Evolutionary conservation across 2,888 invertebrate species (phyloP), one percentile per base, ranked within the genome.

Genomic region (Eupeodes luniger): DNA sequence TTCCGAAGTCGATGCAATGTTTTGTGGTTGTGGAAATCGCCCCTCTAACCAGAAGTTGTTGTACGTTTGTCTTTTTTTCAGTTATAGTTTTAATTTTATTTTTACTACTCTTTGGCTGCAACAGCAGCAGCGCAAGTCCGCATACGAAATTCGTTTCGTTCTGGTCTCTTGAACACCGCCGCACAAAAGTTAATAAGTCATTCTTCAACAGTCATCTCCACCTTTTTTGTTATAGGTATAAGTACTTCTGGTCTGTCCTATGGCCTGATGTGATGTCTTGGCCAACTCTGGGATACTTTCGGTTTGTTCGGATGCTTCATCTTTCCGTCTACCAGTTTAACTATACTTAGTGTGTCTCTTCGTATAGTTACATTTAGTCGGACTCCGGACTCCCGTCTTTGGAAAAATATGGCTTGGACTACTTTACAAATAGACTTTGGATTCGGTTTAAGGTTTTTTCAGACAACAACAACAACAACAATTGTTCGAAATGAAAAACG

Each of bases 171-270:
- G 90, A 77, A 59, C 89, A 90, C 90, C 90, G 89, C 90, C 87
- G 88, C 88, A 90, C 84, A 90, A 90, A 72, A 90, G 90, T 90
- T 90, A 90, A 90, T 90, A 90, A 90, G 90, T 90, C 90, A 90
- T 90, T 89, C 90, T 89, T 89, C 89, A 88, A 88, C 88, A 88
- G 85, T 88, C 88, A 85, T 88, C 84, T 88, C 88, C 88, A 88
- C 88, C 88, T 81, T 88, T 86, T 88, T 88, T 78, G 82, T 87
- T 82, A 27, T 27, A 27, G 1, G 27, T 3, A 27, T 19, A 19
- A 19, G 27, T 27, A 67, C 61, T 82, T 49, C 44, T 79, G 49
- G 16, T 34, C 9, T 27, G 44, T 47, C 12, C 11, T 49, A 9
- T 3, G 44, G 11, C 14, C n/a, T 14, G 47, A 11, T 16, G 4